A percentile compares a stretch with the other conserved stretches of the same genome.
Evolutionary conservation across 1,140 invertebrate genomes (phyloP).

Genomic region (Musca domestica): DNA sequence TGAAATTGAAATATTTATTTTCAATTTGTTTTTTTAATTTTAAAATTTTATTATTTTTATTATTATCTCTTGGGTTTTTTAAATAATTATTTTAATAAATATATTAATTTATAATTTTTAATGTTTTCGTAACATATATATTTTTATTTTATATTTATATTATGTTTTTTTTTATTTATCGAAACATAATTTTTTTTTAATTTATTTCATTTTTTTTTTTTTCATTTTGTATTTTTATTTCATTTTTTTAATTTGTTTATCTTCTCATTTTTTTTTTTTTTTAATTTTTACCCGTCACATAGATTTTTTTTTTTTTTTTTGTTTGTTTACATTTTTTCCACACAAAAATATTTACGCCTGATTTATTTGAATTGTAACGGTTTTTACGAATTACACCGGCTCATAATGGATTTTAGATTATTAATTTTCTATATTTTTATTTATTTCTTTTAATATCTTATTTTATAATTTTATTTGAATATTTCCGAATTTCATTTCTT

Average conservation of each 20-base stretch:
- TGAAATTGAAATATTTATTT: not conserved
- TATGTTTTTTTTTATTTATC: not conserved
- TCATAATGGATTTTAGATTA: not conserved
- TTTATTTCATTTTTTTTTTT: not conserved
- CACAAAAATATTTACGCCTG: no score
- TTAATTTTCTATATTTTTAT: not conserved
- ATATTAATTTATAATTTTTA: not conserved
- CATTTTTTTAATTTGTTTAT: not conserved
- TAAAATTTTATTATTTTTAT: no score
- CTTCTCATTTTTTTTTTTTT: not conserved
- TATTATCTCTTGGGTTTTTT: no score
- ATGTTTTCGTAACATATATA: not conserved
- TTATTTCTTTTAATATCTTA: not conserved
- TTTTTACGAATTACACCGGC: no score
- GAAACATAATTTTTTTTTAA: not conserved
- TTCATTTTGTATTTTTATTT: constrained; percentile 3
- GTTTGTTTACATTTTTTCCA: no score
- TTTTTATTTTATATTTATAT: not conserved
- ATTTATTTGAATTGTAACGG: no score
- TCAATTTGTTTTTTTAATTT: constrained; percentile 1
- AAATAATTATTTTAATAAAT: not conserved
- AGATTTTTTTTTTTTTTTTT: not conserved
- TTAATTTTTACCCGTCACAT: not conserved
- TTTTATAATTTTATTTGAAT: not conserved
- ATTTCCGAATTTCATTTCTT: no score